phyloP scores from a whole-genome alignment of 2,113 vertebrate species.

The Sisor rabdophorus region DNA sequence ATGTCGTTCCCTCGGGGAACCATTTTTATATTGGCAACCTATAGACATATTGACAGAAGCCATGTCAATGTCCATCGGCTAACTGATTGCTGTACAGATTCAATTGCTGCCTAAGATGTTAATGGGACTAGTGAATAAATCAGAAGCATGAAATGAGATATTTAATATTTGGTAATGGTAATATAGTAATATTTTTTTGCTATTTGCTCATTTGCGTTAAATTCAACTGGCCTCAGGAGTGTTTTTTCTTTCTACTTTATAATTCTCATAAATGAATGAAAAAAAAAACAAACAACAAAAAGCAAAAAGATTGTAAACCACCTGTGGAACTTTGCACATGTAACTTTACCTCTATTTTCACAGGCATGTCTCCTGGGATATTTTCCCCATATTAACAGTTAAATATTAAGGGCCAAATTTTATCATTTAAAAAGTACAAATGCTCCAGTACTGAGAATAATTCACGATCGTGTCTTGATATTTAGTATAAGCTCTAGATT shows the following conservation, averaged over 20 bases:
- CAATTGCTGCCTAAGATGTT: not conserved
- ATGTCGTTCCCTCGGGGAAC: too few species aligned
- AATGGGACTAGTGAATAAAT: not conserved
- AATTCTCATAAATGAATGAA: not conserved
- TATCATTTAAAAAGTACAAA: not conserved
- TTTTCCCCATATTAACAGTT: not conserved
- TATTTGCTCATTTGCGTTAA: not conserved
- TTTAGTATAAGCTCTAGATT: not conserved
- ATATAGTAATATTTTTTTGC: not conserved
- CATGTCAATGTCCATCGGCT: not conserved
- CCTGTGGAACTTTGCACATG: not conserved
- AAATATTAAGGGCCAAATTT: not conserved
- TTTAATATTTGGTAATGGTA: too few species aligned
- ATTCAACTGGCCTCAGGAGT: not conserved
- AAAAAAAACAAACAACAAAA: too few species aligned
- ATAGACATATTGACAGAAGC: not conserved
- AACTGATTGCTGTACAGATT: not conserved
- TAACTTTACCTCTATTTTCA: constrained; percentile 1
- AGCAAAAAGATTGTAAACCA: not conserved
- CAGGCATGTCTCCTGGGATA: not conserved
- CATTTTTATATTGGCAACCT: too few species aligned
- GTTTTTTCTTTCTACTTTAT: constrained; percentile 1
- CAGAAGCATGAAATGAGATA: not conserved
- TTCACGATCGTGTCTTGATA: not conserved
- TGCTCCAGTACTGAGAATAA: not conserved